Evolutionary conservation across 2,888 invertebrate species (phyloP).

Genomic region (Heliconius erato): DNA sequence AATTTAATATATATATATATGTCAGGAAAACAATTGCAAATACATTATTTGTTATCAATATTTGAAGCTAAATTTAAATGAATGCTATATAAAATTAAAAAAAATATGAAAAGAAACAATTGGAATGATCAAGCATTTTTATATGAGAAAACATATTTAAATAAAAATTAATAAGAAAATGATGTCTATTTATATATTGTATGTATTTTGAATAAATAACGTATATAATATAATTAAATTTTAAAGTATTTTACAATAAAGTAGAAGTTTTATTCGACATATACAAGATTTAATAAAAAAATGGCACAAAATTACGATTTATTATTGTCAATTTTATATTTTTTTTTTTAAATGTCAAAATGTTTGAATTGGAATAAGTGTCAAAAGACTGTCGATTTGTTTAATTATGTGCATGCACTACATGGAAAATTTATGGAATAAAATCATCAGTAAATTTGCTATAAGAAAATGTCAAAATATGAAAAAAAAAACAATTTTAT

Average conservation of each 20-base stretch:
- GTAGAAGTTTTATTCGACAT: neutral
- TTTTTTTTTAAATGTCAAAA: neutral
- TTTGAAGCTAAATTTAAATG: neutral
- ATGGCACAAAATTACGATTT: constrained; percentile 1
- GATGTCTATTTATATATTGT: neutral
- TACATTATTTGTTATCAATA: neutral
- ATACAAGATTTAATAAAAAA: neutral
- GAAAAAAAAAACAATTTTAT: no score
- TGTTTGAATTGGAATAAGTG: neutral
- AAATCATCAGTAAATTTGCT: neutral
- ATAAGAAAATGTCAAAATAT: neutral
- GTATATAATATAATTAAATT: neutral
- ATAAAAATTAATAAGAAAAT: neutral
- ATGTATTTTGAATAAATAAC: neutral
- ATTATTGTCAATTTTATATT: constrained; percentile 9
- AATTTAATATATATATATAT: neutral
- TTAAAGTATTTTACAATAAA: neutral
- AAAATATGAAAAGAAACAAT: neutral
- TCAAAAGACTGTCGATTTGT: neutral
- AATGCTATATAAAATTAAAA: neutral
- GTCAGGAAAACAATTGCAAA: neutral
- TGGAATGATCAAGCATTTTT: neutral
- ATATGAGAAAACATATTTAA: neutral
- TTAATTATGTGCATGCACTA: neutral
- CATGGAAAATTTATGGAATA: neutral